Percentiles rank a stretch among this genome's conserved stretches.
These are phyloP conservation scores for Otocyon megalotis DNA, from an alignment of 2,113 vertebrate genomes.

Conservation along the genomic window DNA sequence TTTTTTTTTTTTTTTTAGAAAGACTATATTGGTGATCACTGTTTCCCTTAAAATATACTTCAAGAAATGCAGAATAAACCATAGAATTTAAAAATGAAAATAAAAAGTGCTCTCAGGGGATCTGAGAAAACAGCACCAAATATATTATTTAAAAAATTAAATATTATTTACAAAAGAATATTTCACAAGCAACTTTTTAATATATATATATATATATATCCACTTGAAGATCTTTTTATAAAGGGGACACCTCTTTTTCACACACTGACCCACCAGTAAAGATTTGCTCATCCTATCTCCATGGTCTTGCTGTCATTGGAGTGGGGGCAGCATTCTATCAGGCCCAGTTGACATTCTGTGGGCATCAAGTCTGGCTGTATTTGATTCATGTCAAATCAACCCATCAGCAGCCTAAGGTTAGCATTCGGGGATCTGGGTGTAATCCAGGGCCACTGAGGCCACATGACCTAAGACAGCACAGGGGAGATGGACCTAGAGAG, in stretches of 20 bases:
- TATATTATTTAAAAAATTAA: constrained; percentile 91
- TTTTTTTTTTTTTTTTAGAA: constrained; percentile 17
- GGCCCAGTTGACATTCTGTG: constrained; percentile 1
- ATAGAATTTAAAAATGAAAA: constrained; percentile 80
- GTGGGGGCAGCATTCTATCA: constrained; percentile 4
- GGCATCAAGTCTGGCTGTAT: constrained; percentile 22
- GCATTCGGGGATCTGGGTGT: background rate
- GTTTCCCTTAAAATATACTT: constrained; percentile 86
- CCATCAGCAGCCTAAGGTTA: constrained; percentile 56
- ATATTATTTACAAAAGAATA: constrained; percentile 90
- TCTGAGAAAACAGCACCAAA: constrained; percentile 91
- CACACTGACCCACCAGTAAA: constrained; percentile 23
- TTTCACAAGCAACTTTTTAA: constrained; percentile 81
- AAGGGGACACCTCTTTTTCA: constrained; percentile 74
- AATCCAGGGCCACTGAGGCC: background rate
- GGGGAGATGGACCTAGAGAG: constrained; percentile 9
- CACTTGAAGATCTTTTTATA: constrained; percentile 82
- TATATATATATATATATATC: constrained; percentile 79
- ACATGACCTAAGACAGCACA: background rate
- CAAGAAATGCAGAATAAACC: constrained; percentile 84
- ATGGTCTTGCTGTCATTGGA: background rate
- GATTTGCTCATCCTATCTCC: background rate
- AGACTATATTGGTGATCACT: constrained; percentile 49
- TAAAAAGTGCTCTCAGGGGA: constrained; percentile 86
- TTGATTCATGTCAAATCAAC: constrained; percentile 45